A percentile compares a stretch with the other conserved stretches of the same genome.
Evolutionary conservation across 2,797 vertebrate genomes (phyloP).

Genomic region (Esox masquinongy): DNA sequence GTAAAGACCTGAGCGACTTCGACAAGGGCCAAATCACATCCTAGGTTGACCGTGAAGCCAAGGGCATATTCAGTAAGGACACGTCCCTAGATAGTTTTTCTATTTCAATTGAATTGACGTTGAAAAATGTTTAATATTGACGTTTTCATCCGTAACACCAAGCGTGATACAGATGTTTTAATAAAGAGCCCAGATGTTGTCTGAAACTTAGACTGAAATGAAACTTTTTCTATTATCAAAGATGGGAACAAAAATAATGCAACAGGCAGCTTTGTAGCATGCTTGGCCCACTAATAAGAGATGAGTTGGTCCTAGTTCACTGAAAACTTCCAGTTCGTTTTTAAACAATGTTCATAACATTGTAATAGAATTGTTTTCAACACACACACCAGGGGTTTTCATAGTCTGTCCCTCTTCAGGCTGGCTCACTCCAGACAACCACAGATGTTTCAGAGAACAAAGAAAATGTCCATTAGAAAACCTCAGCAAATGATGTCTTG

Average conservation of each 20-base stretch:
- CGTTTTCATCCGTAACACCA: neutral
- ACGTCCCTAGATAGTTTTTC: neutral
- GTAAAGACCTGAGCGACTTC: no score
- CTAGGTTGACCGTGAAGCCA: neutral
- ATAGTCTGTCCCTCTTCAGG: neutral
- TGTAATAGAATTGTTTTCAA: neutral
- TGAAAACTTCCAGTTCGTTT: slow-evolving; percentile 11
- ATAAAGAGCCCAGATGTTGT: neutral
- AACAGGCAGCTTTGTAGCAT: neutral
- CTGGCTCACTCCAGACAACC: neutral
- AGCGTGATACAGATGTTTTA: neutral
- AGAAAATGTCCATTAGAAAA: neutral
- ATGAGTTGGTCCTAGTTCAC: slow-evolving; percentile 14
- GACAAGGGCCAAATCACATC: neutral
- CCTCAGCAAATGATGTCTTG: neutral
- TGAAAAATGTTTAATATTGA: neutral
- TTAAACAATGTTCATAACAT: neutral
- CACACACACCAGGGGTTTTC: neutral
- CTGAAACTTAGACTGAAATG: neutral
- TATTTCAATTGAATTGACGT: neutral
- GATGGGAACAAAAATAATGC: neutral
- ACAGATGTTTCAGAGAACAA: neutral
- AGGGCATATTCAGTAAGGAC: neutral
- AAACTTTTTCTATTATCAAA: neutral
- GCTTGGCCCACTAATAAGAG: neutral